Conservation (phyloP, 2,113 vertebrate species). For the Brachirus orientalis region DNA sequence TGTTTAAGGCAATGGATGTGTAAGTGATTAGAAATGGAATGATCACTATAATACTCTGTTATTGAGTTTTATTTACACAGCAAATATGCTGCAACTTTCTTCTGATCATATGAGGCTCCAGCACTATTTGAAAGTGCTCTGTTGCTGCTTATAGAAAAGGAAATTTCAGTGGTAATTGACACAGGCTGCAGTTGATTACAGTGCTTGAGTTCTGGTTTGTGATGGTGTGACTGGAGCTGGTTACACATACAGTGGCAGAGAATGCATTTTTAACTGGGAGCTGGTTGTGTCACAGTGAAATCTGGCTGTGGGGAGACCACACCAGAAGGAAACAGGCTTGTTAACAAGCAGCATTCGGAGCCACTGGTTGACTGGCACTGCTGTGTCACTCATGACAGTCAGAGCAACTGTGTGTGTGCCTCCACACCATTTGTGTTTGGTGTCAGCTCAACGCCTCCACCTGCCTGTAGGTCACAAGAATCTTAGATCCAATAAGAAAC, state of each 20-base stretch:
- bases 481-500: neutral
- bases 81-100: conserved; percentile 6
- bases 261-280: conserved; percentile 60
- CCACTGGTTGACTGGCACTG: neutral
- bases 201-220: conserved; percentile 45
- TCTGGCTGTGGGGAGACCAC: conserved; percentile 47
- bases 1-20: neutral
- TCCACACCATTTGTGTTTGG: neutral
- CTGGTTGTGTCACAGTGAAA: conserved; percentile 44
- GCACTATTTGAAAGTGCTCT: neutral
- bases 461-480: conserved; percentile 46
- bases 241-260: conserved; percentile 59
- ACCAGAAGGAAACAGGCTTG: conserved; percentile 36
- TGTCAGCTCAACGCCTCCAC: conserved; percentile 57
- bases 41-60: conserved; percentile 1
- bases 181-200: conserved; percentile 63
- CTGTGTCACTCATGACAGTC: conserved; percentile 4
- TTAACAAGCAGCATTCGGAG: conserved; percentile 7
- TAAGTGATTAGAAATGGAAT: conserved; percentile 10
- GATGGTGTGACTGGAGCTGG: conserved; percentile 59
- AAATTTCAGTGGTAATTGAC: conserved; percentile 49
- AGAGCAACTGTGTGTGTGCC: neutral
- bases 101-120: conserved; percentile 27
- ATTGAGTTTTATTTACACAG: conserved; percentile 31
- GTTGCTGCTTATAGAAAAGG: conserved; percentile 26